Conservation (phyloP, 1,140 invertebrate species). For the Plodia interpunctella region DNA sequence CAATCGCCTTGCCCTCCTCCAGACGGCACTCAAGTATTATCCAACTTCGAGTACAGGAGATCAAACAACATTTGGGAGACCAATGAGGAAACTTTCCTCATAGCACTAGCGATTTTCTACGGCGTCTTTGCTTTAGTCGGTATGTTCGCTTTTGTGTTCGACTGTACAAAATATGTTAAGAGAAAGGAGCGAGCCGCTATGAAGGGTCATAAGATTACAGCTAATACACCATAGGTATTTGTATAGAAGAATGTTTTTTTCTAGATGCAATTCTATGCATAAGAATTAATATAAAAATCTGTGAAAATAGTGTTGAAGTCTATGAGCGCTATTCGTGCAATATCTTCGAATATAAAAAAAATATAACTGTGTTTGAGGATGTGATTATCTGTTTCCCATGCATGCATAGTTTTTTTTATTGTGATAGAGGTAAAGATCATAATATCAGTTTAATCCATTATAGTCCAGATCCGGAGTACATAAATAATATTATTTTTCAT, state of each 20-base stretch:
- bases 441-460: no score
- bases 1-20: conserved; percentile 86
- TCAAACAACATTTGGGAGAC: conserved; percentile 68
- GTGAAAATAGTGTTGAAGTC: no score
- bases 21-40: conserved; percentile 85
- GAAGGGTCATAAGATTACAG: conserved; percentile 69
- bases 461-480: background rate
- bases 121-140: conserved; percentile 78
- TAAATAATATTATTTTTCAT: background rate
- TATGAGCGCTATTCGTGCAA: no score
- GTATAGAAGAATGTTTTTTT: background rate
- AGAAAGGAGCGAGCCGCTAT: conserved; percentile 47
- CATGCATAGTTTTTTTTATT: no score
- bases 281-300: no score
- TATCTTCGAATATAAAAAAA: no score
- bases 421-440: no score
- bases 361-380: no score
- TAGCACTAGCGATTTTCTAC: conserved; percentile 79
- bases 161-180: conserved; percentile 76
- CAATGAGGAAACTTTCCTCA: conserved; percentile 77
- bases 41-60: conserved; percentile 77
- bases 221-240: conserved; percentile 56
- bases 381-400: no score
- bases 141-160: conserved; percentile 78
- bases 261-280: background rate